Evolutionary conservation across 2,797 vertebrate species (phyloP).

Genomic region (Chrysocyon brachyurus): DNA sequence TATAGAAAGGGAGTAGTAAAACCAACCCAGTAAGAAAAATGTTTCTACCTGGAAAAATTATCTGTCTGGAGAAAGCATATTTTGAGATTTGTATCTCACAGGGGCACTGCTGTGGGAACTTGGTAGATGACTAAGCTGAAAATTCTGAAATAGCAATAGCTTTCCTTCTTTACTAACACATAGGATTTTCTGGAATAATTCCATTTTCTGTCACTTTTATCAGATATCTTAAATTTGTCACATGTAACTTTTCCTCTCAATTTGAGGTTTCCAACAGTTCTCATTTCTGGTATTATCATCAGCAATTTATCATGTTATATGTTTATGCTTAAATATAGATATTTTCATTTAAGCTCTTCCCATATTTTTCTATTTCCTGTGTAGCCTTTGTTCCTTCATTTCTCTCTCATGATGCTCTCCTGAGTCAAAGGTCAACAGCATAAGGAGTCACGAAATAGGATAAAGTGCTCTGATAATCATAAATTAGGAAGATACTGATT

Average conservation of each 20-base stretch:
- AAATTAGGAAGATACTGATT: constrained; percentile 53
- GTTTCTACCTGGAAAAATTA: neutral
- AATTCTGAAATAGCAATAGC: neutral
- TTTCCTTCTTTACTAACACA: neutral
- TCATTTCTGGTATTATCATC: neutral
- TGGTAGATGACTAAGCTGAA: neutral
- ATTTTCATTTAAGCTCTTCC: constrained; percentile 16
- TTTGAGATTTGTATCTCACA: neutral
- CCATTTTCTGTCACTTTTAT: neutral
- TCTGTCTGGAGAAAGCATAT: neutral
- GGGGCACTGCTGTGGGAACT: neutral
- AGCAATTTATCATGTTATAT: constrained; percentile 14
- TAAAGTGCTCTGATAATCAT: constrained; percentile 54
- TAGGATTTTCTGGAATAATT: neutral
- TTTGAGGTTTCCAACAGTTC: neutral
- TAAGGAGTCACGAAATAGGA: constrained; percentile 75
- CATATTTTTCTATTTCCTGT: constrained; percentile 70
- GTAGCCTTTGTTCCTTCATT: constrained; percentile 54
- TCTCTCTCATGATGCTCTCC: constrained; percentile 40
- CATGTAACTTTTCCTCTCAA: neutral
- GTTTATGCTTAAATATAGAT: constrained; percentile 51
- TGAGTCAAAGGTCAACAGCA: constrained; percentile 66
- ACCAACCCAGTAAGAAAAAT: neutral
- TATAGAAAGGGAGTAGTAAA: neutral
- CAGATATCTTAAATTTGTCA: neutral